Percentiles rank a stretch among this genome's conserved stretches.
Conservation (phyloP, 2,113 vertebrate species). For the Daboia siamensis region DNA sequence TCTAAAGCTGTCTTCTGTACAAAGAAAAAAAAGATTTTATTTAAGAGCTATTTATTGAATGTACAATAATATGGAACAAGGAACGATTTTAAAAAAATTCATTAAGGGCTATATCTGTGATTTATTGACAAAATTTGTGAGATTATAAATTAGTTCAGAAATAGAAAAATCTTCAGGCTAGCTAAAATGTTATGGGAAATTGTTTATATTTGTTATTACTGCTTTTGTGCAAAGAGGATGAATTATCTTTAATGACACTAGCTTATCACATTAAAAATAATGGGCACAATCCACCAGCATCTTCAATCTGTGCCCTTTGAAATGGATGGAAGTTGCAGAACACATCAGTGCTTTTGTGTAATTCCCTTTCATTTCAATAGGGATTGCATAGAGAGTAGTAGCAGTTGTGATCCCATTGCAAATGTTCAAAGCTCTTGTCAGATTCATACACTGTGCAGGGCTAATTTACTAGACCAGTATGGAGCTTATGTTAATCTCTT, state of each 20-base stretch:
- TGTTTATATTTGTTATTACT: conserved; percentile 51
- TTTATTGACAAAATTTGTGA: conserved; percentile 44
- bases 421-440: conserved; percentile 39
- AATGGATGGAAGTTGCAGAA: conserved; percentile 18
- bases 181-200: conserved; percentile 44
- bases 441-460: conserved; percentile 12
- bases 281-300: conserved; percentile 22
- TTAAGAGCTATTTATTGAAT: conserved; percentile 29
- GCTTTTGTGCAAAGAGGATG: conserved; percentile 55
- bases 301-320: background rate
- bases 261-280: conserved; percentile 16
- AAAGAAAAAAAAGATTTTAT: conserved; percentile 52
- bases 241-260: conserved; percentile 33
- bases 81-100: conserved; percentile 35
- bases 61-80: conserved; percentile 18
- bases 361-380: conserved; percentile 11
- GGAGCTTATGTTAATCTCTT: conserved; percentile 39
- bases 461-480: conserved; percentile 22
- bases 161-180: conserved; percentile 34
- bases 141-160: conserved; percentile 27
- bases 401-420: conserved; percentile 18
- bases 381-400: conserved; percentile 9
- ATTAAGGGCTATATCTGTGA: conserved; percentile 20
- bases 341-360: conserved; percentile 23
- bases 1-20: conserved; percentile 33